A percentile compares a stretch with the other conserved stretches of the same genome.
Conservation (phyloP, 53 echinoderm and acorn worm genomes). For the Henricia sp. region DNA sequence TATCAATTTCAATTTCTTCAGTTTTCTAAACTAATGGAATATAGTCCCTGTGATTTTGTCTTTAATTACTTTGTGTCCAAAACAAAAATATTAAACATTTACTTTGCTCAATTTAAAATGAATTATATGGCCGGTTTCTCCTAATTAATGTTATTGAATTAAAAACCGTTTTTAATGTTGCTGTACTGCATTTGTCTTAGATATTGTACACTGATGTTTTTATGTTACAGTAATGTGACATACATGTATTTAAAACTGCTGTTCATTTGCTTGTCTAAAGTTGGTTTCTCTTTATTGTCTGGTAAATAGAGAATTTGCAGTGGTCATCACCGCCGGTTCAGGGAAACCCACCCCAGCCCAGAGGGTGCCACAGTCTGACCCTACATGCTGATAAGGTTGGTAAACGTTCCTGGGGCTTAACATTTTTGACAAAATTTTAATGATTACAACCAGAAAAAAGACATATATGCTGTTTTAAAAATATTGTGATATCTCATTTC, state of each 20-base stretch:
- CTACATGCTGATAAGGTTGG: conserved; percentile 72
- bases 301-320: conserved; percentile 31
- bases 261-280: not conserved
- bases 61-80: too few relatives aligned
- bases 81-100: not conserved
- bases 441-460: too few relatives aligned
- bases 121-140: not conserved
- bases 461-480: too few relatives aligned
- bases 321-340: conserved; percentile 53
- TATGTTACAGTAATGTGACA: not conserved
- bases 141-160: not conserved
- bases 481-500: conserved; percentile 2
- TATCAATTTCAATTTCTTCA: too few relatives aligned
- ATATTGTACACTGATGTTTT: not conserved
- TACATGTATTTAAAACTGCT: too few relatives aligned
- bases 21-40: too few relatives aligned
- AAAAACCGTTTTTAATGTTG: not conserved
- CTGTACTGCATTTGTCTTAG: too few relatives aligned
- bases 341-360: conserved; percentile 59
- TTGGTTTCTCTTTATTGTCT: conserved; percentile 5
- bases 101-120: not conserved
- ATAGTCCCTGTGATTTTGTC: too few relatives aligned
- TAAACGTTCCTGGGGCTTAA: too few relatives aligned
- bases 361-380: conserved; percentile 65
- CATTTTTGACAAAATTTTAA: too few relatives aligned